These are phyloP conservation scores for Lagria hirta DNA, from an alignment of 2,888 invertebrate genomes.

Conservation along the genomic window DNA sequence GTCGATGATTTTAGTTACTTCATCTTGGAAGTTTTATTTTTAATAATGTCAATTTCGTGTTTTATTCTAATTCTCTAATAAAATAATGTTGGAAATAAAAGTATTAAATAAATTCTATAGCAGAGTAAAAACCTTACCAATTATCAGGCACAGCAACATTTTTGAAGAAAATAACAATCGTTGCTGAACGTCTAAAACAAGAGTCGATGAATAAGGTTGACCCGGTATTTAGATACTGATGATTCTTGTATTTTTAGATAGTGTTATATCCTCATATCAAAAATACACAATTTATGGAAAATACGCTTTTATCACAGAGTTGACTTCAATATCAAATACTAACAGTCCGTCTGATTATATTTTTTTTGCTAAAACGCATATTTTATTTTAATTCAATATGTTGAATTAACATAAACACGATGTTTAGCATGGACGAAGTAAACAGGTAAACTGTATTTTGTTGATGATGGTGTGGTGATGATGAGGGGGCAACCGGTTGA, in stretches of 20 bases:
- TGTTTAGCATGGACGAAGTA: slow-evolving; percentile 1
- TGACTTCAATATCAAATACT: no score
- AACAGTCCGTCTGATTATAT: no score
- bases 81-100: background rate
- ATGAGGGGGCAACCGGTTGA: slow-evolving; percentile 5
- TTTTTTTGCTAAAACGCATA: no score
- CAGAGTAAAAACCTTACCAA: slow-evolving; percentile 19
- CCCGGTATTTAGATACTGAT: slow-evolving; percentile 16
- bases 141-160: slow-evolving; percentile 18
- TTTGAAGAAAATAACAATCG: slow-evolving; percentile 4
- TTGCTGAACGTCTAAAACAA: slow-evolving; percentile 3
- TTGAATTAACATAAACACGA: slow-evolving; percentile 2
- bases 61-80: no score
- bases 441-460: slow-evolving; percentile 13
- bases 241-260: slow-evolving; percentile 17
- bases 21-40: no score
- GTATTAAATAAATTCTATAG: slow-evolving; percentile 1
- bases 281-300: slow-evolving; percentile 18
- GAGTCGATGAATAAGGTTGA: slow-evolving; percentile 6
- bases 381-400: slow-evolving; percentile 1
- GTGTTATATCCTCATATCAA: slow-evolving; percentile 3
- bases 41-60: no score
- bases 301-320: slow-evolving; percentile 18
- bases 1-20: no score
- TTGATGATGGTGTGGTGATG: slow-evolving; percentile 8